phyloP scores from a whole-genome alignment of 2,888 invertebrate genomes.

The Andrena chrysosceles region DNA sequence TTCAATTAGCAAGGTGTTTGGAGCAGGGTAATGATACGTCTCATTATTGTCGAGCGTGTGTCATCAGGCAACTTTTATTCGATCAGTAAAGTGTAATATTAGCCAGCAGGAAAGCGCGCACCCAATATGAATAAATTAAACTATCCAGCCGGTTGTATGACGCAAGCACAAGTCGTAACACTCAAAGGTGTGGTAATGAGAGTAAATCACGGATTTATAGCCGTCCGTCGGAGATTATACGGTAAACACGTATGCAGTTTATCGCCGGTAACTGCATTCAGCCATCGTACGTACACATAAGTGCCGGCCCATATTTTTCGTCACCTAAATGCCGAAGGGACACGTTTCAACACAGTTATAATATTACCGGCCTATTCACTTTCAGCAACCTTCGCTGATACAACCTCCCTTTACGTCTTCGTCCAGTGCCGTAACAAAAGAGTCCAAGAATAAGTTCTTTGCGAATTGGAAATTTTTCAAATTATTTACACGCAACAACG shows the following conservation, averaged over 20 bases:
- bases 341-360: constrained; percentile 76
- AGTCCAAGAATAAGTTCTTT: neutral
- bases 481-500: neutral
- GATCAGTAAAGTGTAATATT: constrained; percentile 64
- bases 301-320: constrained; percentile 70
- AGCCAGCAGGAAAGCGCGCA: constrained; percentile 52
- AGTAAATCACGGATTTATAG: constrained; percentile 74
- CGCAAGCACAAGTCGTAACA: constrained; percentile 67
- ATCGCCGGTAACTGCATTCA: constrained; percentile 66
- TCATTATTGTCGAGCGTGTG: constrained; percentile 55
- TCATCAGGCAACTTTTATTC: constrained; percentile 55
- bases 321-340: constrained; percentile 71
- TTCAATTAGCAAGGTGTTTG: constrained; percentile 56
- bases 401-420: constrained; percentile 61
- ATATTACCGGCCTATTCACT: constrained; percentile 75
- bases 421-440: constrained; percentile 55
- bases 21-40: constrained; percentile 44
- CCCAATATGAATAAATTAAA: constrained; percentile 73
- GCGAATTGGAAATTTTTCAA: neutral
- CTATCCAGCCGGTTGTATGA: constrained; percentile 65
- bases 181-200: constrained; percentile 71
- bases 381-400: constrained; percentile 75
- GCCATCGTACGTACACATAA: constrained; percentile 46
- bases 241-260: constrained; percentile 73
- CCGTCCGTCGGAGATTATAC: constrained; percentile 71